Base-by-base conservation (phyloP, 1,140 invertebrate genomes). In the Camponotus pennsylvanicus region DNA sequence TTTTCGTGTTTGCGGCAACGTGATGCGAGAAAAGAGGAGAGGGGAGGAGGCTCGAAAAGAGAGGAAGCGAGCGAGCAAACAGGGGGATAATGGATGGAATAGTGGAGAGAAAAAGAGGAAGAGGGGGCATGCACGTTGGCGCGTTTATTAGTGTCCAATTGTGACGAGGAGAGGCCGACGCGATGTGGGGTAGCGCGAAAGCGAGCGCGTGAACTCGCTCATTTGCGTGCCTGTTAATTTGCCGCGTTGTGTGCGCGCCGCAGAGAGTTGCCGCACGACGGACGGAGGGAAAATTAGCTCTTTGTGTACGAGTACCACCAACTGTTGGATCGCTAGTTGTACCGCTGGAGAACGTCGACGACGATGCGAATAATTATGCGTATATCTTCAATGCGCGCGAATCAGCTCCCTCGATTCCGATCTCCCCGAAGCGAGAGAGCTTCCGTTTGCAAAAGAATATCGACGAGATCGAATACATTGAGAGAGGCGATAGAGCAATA, bases 71-170 rank as follows among this genome's bases (percentile, higher is more conserved):
- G 18, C 11, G 21, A 71, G 37, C 18, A 40, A 18, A 45, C 45
- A 34, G 42, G 63, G 88, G 70, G 61, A 86, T 76, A 73, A 63
- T 42, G 49, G 63, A 40, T 9, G 40, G 27, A 49, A 2, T 45
- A 45, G 69, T 21, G 55, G n/a, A 40, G 15, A n/a, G 13, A 70
- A 55, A 40, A n/a, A 37, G 21, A 40, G 63, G 40, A 61, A 88
- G 18, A 45, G 61, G 4, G 9, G 1, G 11, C 45, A 49, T 42
- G 84, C 67, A 85, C 88, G 91, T 86, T 84, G 89, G 87, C 90
- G 91, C 92, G 92, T 94, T 94, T 94, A 94, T 94, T 95, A 94
- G 94, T 94, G 93, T 94, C 94, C 94, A 94, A 94, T 94, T 95
- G 94, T 93, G 91, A 94, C 88, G 89, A 90, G 55, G 91, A 85